phyloP scores from a whole-genome alignment of 2,888 invertebrate genomes.

The Epirrhoe alternata region DNA sequence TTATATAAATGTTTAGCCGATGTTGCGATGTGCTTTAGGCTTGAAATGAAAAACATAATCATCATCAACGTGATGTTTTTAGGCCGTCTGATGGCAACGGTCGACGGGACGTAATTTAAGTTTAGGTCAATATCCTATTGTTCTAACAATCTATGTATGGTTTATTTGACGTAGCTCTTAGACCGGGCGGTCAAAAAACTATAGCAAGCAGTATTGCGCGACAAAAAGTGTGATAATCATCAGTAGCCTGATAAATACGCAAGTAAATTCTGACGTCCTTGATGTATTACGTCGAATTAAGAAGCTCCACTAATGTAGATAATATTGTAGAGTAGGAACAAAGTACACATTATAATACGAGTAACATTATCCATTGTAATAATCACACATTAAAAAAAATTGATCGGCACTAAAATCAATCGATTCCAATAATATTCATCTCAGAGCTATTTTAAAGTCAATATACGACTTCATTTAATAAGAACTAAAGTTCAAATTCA shows the following conservation, averaged over 20 bases:
- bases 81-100: too few species aligned
- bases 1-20: background rate
- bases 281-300: conserved; percentile 6
- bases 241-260: background rate
- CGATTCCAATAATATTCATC: too few species aligned
- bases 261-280: conserved; percentile 7
- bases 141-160: too few species aligned
- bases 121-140: too few species aligned
- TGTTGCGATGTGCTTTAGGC: background rate
- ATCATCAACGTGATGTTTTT: too few species aligned
- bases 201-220: background rate
- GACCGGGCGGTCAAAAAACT: background rate
- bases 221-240: background rate
- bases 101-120: too few species aligned
- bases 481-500: background rate
- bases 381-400: conserved; percentile 13
- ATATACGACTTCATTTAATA: too few species aligned
- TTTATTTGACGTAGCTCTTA: background rate
- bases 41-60: too few species aligned
- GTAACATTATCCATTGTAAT: background rate
- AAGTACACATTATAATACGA: conserved; percentile 6
- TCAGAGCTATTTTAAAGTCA: too few species aligned
- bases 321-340: too few species aligned
- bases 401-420: background rate
- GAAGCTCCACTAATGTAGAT: conserved; percentile 3